Evolutionary conservation across 2,113 vertebrate genomes (phyloP), one percentile per base, ranked within the genome.

Genomic region (Otis tarda): DNA sequence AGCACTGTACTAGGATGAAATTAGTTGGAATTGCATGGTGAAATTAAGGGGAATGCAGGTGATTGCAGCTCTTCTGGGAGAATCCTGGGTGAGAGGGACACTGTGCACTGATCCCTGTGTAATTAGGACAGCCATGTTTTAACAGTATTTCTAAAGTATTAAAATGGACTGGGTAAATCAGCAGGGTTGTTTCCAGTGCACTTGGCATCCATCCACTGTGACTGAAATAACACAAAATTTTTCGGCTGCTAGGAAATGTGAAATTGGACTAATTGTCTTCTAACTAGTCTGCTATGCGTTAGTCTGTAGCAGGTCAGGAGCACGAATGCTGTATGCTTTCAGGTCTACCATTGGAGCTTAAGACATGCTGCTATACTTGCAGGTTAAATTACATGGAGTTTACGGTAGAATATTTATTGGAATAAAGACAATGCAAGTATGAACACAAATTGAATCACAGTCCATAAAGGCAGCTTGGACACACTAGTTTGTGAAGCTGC

Each of bases 1-100:
- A 98, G 98, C 98, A 98, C 98, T 98, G 98, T 98, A 99, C 98
- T 98, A 98, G 98, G 98, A 98, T 99, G 98, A 98, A 99, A 99
- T 99, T 99, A 99, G 99, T 99, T 98, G 98, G 98, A 98, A 98
- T 98, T 98, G 98, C 98, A 98, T 98, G 98, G 98, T 98, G 97
- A 98, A 98, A 98, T 98, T 98, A 98, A 97, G 97, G 97, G 97
- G 98, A 98, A 98, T 98, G 98, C 98, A 98, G 98, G 98, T 99
- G 98, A 99, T 98, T 98, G 98, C 97, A 97, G 97, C 97, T 98
- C 98, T 98, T 98, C 97, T 98, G 98, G 98, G 98, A 98, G 98
- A 98, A 97, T 97, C 97, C 97, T 97, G 97, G 98, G 98, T 98
- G 98, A 98, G 98, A 97, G 98, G 98, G 98, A 98, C 96, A 94